Conservation (phyloP, 1,140 invertebrate genomes). For the Drosophila truncata region DNA sequence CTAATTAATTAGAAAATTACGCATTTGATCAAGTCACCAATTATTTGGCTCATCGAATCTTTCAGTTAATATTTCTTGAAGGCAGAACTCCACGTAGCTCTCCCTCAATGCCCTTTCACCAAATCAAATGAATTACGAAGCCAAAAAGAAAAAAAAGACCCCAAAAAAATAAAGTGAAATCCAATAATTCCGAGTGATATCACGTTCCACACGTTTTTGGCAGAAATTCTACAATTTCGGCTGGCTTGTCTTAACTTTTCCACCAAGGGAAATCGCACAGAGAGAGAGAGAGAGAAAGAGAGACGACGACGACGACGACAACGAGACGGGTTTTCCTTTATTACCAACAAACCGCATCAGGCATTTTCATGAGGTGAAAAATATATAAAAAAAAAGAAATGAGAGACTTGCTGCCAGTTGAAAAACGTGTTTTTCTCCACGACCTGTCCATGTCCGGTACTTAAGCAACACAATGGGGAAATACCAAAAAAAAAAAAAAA, state of each 20-base stretch:
- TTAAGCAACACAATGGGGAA: slow-evolving; percentile 48
- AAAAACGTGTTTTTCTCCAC: slow-evolving; percentile 48
- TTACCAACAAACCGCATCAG: slow-evolving; percentile 11
- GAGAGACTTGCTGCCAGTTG: slow-evolving; percentile 21
- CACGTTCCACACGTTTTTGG: slow-evolving; percentile 54
- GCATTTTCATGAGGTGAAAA: slow-evolving; percentile 45
- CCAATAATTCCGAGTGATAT: slow-evolving; percentile 30
- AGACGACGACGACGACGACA: no score
- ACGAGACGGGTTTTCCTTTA: slow-evolving; percentile 36
- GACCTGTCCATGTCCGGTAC: slow-evolving; percentile 53
- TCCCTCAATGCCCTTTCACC: not conserved
- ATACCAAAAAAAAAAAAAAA: slow-evolving; percentile 19
- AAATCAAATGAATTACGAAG: slow-evolving; percentile 7
- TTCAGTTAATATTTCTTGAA: not conserved
- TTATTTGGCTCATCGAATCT: not conserved
- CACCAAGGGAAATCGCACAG: slow-evolving; percentile 34
- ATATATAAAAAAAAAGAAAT: slow-evolving; percentile 20
- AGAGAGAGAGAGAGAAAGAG: slow-evolving; percentile 3
- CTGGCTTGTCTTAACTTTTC: slow-evolving; percentile 18
- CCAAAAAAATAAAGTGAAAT: slow-evolving; percentile 24
- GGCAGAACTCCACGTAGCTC: slow-evolving; percentile 15
- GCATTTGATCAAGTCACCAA: slow-evolving; percentile 11
- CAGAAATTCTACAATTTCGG: slow-evolving; percentile 46
- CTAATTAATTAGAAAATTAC: slow-evolving; percentile 6
- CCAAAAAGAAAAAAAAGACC: slow-evolving; percentile 1